These are phyloP conservation scores for Drosophila kepulauana DNA, from an alignment of 1,140 invertebrate species.

Conservation along the genomic window DNA sequence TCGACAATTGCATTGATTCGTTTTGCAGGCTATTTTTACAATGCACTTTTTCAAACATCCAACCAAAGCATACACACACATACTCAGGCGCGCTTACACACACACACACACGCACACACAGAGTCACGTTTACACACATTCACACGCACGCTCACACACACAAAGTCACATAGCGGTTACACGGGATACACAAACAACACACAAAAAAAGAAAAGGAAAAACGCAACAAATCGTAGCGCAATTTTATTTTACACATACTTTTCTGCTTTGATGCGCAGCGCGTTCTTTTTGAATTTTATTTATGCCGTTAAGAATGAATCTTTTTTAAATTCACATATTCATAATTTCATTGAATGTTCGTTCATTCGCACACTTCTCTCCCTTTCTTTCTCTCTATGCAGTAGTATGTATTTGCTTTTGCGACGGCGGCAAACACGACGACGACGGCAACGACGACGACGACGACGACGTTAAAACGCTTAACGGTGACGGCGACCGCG, in stretches of 20 bases:
- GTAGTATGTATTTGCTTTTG: slow-evolving; percentile 7
- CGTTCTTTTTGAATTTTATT: slow-evolving; percentile 7
- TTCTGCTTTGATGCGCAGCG: not conserved
- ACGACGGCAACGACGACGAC: not conserved
- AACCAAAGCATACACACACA: slow-evolving; percentile 37
- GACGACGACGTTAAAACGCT: not conserved
- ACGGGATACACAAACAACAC: slow-evolving; percentile 12
- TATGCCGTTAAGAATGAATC: not conserved
- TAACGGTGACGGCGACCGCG: slow-evolving; percentile 17
- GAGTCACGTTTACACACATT: slow-evolving; percentile 16
- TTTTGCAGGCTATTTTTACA: slow-evolving; percentile 40
- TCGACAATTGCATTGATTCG: slow-evolving; percentile 29
- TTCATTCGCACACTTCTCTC: slow-evolving; percentile 2
- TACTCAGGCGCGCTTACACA: slow-evolving; percentile 9
- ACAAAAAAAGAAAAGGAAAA: slow-evolving; percentile 7
- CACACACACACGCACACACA: slow-evolving; percentile 7
- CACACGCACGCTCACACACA: slow-evolving; percentile 26
- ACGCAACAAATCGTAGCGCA: not conserved
- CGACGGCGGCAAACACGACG: slow-evolving; percentile 18
- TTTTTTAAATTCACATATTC: slow-evolving; percentile 29
- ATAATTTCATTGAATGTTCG: slow-evolving; percentile 20
- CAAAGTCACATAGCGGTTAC: slow-evolving; percentile 3
- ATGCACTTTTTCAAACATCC: slow-evolving; percentile 48
- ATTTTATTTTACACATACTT: slow-evolving; percentile 26
- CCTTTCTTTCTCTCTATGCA: not conserved